Evolutionary conservation across 2,888 invertebrate genomes (phyloP).

Genomic region (Agriotes lineatus): DNA sequence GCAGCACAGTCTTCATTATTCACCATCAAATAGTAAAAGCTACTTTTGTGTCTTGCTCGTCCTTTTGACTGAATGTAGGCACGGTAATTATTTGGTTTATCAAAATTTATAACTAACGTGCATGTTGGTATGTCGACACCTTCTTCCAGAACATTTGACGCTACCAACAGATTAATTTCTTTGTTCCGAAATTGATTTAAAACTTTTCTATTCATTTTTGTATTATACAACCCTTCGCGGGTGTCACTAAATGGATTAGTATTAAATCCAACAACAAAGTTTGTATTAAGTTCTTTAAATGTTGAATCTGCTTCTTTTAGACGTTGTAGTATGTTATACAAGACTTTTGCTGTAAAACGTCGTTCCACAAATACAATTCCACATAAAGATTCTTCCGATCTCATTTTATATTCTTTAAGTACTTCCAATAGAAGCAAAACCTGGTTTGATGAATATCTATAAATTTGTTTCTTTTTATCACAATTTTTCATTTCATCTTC

Average conservation of each 20-base stretch:
- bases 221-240: conserved; percentile 68
- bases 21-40: conserved; percentile 73
- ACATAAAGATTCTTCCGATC: conserved; percentile 69
- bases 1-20: conserved; percentile 56
- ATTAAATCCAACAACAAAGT: conserved; percentile 80
- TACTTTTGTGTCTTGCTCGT: conserved; percentile 78
- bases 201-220: conserved; percentile 68
- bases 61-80: conserved; percentile 94
- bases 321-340: conserved; percentile 76
- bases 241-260: conserved; percentile 71
- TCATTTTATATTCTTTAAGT: conserved; percentile 71
- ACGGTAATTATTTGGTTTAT: conserved; percentile 77
- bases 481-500: conserved; percentile 66
- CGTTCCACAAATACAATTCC: conserved; percentile 81
- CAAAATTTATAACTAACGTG: conserved; percentile 82
- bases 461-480: conserved; percentile 67
- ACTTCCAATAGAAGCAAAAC: conserved; percentile 73
- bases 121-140: conserved; percentile 90
- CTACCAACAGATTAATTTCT: conserved; percentile 75
- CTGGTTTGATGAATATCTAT: conserved; percentile 75
- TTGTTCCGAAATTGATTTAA: conserved; percentile 72
- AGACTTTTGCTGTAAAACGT: conserved; percentile 80
- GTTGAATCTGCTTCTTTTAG: conserved; percentile 66
- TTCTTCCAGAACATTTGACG: conserved; percentile 90
- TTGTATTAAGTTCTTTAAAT: conserved; percentile 73